Conservation (phyloP, 2,888 invertebrate genomes). For the Drosophila subquinaria region DNA sequence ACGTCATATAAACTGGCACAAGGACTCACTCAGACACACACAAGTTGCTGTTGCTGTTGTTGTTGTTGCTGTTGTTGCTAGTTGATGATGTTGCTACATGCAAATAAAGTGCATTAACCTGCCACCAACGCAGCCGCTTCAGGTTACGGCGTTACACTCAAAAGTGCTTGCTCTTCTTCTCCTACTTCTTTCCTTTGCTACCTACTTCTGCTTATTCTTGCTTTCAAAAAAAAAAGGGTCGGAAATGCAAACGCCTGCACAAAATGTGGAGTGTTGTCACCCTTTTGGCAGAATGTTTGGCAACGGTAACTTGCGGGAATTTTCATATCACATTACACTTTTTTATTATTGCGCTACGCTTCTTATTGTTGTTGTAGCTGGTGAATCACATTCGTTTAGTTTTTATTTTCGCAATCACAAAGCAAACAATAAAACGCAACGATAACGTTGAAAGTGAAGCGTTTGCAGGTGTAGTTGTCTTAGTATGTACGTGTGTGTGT, state of each 20-base stretch:
- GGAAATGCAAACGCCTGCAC: conserved; percentile 75
- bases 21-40: conserved; percentile 66
- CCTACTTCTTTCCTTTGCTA: conserved; percentile 12
- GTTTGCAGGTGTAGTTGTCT: conserved; percentile 63
- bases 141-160: conserved; percentile 66
- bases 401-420: conserved; percentile 74
- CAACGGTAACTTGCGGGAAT: conserved; percentile 60
- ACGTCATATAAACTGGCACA: conserved; percentile 67
- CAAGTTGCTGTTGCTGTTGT: conserved; percentile 13
- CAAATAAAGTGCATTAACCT: conserved; percentile 76
- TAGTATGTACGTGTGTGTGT: conserved; percentile 24
- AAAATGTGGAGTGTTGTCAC: conserved; percentile 48
- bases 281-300: conserved; percentile 35
- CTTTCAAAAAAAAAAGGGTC: conserved; percentile 27
- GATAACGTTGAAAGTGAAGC: conserved; percentile 81
- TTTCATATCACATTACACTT: conserved; percentile 65
- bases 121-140: conserved; percentile 56
- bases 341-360: conserved; percentile 19
- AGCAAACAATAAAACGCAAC: conserved; percentile 74
- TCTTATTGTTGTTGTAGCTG: conserved; percentile 31
- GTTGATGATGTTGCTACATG: conserved; percentile 34
- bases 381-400: conserved; percentile 55
- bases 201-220: conserved; percentile 51
- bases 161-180: conserved; percentile 15
- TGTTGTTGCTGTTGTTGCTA: conserved; percentile 11